Base-by-base conservation (phyloP, 2,797 vertebrate species). In the Malacoraja senta region DNA sequence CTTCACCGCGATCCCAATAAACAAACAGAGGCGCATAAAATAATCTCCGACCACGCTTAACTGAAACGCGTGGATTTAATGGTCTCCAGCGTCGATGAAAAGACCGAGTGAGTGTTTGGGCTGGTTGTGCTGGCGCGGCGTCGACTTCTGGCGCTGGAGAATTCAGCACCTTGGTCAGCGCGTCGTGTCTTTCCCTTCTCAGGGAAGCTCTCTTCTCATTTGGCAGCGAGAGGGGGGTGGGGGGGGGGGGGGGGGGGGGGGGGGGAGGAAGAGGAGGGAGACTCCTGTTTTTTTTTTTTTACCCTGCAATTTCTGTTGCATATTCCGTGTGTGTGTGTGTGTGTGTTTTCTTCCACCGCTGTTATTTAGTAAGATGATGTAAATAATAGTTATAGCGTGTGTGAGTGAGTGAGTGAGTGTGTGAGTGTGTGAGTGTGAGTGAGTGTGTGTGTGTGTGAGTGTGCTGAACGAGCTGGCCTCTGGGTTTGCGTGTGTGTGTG, bases 81-180 rank as follows among this genome's bases (percentile, higher is more conserved):
- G 8, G 35, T 68, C 63, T 32, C 15, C 0, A 24, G 9, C 84
- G 35, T 38, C 38, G 38, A 38, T 38, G 38, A 0, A 38, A 38
- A 38, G 38, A 35, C 32, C 32, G 8, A 19, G 32, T 21, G 8
- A 19, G 32, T 21, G n/a, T 68, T 68, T 35, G 7, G 32, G 61
- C 32, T 63, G 17, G 19, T 88, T 32, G 26, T 68, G 1, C 19
- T 3, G 21, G 7, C n/a, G 29, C 58, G 58, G 83, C 29, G 83
- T 19, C 29, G 7, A 65, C 4, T 65, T 3, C n/a, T 35, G 29
- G 6, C 26, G 29, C 61, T 91, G 38, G 21, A 12, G 44, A 44
- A 8, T 92, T 76, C 90, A 92, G 90, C 90, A 92, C 88, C 12
- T 19, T 91, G 88, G 68, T 0, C 68, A 91, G 88, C 68, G 71